phyloP scores from a whole-genome alignment of 2,113 vertebrate species.

The Oreochromis niloticus region DNA sequence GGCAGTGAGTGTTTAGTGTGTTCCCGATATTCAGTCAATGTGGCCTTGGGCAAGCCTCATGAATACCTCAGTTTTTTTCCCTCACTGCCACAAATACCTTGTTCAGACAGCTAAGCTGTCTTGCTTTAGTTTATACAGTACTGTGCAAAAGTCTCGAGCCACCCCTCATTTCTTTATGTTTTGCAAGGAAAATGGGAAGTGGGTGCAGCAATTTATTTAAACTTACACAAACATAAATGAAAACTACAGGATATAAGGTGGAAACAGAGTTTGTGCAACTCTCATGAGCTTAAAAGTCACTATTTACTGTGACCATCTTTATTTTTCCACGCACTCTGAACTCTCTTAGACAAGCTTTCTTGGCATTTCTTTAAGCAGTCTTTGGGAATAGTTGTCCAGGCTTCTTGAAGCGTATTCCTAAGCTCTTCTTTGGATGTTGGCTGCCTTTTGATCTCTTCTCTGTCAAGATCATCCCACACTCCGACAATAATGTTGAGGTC shows the following conservation, averaged over 20 bases:
- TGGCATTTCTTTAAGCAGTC: neutral
- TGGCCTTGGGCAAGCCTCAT: neutral
- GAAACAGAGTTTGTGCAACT: neutral
- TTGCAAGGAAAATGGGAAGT: neutral
- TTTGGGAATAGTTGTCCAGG: neutral
- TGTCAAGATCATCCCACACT: neutral
- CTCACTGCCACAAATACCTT: neutral
- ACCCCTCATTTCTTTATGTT: neutral
- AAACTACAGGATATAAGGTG: neutral
- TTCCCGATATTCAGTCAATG: neutral
- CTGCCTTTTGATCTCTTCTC: neutral
- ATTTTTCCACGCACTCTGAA: neutral
- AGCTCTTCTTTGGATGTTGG: neutral
- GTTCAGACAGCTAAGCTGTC: neutral
- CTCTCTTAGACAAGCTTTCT: neutral
- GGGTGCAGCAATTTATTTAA: neutral
- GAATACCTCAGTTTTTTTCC: neutral
- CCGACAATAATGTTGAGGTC: neutral
- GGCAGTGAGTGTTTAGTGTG: neutral
- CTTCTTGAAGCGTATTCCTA: neutral
- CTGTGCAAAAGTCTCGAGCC: neutral
- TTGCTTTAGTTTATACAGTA: neutral
- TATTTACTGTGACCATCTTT: neutral
- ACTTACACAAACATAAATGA: neutral
- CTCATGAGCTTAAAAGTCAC: neutral